Conservation (phyloP, 2,113 vertebrate genomes). For the Paraplagusia blochii region DNA sequence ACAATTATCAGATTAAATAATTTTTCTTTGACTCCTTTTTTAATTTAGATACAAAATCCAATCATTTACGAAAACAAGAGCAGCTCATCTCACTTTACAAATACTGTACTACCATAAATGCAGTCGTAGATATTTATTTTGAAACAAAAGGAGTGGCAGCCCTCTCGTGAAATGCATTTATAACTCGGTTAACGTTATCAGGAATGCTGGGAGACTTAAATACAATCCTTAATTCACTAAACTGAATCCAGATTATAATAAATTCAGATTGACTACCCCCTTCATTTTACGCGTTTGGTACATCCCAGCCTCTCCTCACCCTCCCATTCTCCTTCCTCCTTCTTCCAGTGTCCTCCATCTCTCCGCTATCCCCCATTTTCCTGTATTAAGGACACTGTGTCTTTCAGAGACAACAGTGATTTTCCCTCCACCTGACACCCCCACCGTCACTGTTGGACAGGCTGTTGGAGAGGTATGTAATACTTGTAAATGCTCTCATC, state of each 20-base stretch:
- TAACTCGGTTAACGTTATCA: no score
- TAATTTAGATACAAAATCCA: no score
- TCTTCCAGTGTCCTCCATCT: conserved; percentile 69
- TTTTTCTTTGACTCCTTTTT: no score
- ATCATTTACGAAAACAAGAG: no score
- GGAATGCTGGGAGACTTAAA: no score
- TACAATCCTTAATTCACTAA: background rate
- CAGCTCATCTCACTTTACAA: no score
- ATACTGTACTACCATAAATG: no score
- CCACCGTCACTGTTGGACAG: conserved; percentile 14
- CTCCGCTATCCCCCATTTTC: conserved; percentile 52
- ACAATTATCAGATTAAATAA: no score
- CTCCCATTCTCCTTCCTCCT: conserved; percentile 59
- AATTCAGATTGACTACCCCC: conserved; percentile 32
- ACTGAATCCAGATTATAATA: background rate
- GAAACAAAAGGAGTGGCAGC: no score
- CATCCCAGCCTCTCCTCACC: conserved; percentile 58
- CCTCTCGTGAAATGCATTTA: no score
- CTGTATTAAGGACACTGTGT: conserved; percentile 55
- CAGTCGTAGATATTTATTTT: no score
- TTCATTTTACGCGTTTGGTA: conserved; percentile 53
- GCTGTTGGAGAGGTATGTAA: conserved; percentile 53
- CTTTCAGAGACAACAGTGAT: conserved; percentile 20
- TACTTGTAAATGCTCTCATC: conserved; percentile 15
- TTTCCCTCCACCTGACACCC: conserved; percentile 20